phyloP scores from a whole-genome alignment of 2,797 vertebrate species.

The Mormyrus hasselquistii region DNA sequence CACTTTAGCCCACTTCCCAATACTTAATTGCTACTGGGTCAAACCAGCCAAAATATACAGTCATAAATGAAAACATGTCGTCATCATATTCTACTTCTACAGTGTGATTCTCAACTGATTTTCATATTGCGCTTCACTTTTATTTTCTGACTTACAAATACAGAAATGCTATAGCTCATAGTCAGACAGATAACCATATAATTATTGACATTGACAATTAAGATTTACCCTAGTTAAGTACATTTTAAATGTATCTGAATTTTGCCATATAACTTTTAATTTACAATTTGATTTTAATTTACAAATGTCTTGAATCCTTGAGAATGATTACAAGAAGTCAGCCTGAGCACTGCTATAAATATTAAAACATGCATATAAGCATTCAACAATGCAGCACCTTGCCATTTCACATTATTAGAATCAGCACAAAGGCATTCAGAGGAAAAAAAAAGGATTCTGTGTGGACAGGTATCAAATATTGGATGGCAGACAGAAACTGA shows the following conservation, averaged over 20 bases:
- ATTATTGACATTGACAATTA: background rate
- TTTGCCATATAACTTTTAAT: background rate
- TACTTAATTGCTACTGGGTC: background rate
- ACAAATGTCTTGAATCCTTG: background rate
- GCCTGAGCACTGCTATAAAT: background rate
- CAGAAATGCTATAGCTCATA: background rate
- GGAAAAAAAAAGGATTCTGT: background rate
- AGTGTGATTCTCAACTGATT: background rate
- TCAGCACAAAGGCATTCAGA: background rate
- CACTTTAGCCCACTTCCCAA: background rate
- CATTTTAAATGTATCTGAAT: background rate
- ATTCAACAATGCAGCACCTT: background rate
- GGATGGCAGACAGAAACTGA: background rate
- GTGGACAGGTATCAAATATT: slow-evolving; percentile 3
- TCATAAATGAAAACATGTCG: background rate
- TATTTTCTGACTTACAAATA: background rate
- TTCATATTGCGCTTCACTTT: background rate
- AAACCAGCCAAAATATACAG: background rate
- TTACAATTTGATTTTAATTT: background rate
- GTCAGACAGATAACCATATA: background rate
- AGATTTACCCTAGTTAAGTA: background rate
- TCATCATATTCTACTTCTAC: background rate
- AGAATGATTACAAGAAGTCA: background rate
- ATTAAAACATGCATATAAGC: background rate
- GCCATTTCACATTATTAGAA: background rate